phyloP scores from a whole-genome alignment of 2,797 vertebrate genomes.

The Pseudochaenichthys georgianus region DNA sequence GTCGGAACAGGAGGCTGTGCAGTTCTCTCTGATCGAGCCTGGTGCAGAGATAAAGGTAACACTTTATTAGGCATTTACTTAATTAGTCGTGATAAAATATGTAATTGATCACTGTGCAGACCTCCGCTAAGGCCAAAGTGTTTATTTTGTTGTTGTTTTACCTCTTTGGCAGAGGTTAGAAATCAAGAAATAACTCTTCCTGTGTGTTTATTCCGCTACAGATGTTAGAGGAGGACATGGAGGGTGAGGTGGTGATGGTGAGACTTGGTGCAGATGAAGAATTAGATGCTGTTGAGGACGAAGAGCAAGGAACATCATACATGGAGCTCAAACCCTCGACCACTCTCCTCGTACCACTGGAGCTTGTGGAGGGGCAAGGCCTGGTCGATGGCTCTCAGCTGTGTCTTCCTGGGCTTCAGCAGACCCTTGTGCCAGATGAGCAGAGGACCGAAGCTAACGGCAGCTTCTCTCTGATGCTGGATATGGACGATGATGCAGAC shows the following conservation, averaged over 20 bases:
- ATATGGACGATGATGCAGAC: conserved; percentile 84
- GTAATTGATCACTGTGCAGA: no score
- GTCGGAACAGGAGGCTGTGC: conserved; percentile 74
- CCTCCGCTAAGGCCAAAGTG: no score
- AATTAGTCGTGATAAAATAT: no score
- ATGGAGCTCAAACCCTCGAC: conserved; percentile 84
- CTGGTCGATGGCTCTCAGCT: conserved; percentile 76
- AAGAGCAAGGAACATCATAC: conserved; percentile 74
- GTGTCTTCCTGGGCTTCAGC: conserved; percentile 69
- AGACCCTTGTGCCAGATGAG: conserved; percentile 74
- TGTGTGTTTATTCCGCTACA: conserved; percentile 44
- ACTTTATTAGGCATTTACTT: no score
- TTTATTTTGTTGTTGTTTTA: no score
- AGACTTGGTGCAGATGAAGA: conserved; percentile 74
- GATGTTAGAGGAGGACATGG: conserved; percentile 75
- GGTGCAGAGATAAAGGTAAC: conserved; percentile 75
- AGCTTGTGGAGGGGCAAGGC: conserved; percentile 83
- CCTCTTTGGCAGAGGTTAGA: no score
- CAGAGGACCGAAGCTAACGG: conserved; percentile 74
- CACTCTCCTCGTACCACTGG: conserved; percentile 83
- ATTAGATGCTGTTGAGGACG: conserved; percentile 64
- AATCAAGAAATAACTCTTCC: not conserved
- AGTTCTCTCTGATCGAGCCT: conserved; percentile 74
- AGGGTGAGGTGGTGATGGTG: conserved; percentile 83
- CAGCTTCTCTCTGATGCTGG: conserved; percentile 91